These are phyloP conservation scores for Rhabdophis nuchalis DNA, from an alignment of 2,797 vertebrate genomes.

Conservation along the genomic window DNA sequence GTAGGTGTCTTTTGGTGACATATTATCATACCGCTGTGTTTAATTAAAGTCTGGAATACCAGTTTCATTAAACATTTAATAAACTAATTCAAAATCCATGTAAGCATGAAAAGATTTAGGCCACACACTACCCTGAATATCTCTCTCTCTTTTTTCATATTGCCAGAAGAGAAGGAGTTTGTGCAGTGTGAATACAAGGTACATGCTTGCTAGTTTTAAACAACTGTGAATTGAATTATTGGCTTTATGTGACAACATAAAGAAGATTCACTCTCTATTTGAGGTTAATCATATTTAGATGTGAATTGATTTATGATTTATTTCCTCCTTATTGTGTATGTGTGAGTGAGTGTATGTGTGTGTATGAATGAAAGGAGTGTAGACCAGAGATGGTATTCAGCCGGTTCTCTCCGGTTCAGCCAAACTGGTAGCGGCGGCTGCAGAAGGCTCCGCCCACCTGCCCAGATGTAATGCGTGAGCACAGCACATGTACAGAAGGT, in stretches of 20 bases:
- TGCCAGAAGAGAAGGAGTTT: background rate
- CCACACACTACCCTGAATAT: background rate
- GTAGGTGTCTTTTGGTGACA: slow-evolving; percentile 35
- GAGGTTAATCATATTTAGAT: background rate
- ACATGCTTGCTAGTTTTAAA: background rate
- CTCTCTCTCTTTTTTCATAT: background rate
- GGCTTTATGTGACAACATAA: background rate
- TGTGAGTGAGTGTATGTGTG: background rate
- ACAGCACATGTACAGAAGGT: too few relatives aligned
- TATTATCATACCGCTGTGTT: slow-evolving; percentile 34
- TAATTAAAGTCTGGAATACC: slow-evolving; percentile 20
- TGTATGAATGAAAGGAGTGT: background rate
- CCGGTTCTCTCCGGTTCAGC: too few relatives aligned
- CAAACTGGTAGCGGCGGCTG: too few relatives aligned
- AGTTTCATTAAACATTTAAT: background rate
- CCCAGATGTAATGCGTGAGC: too few relatives aligned
- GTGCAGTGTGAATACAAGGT: background rate
- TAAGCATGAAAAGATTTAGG: background rate
- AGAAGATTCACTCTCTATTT: background rate
- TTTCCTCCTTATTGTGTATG: background rate
- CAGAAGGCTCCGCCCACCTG: too few relatives aligned
- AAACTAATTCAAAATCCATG: slow-evolving; percentile 21
- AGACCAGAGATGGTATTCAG: background rate
- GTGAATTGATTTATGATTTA: background rate
- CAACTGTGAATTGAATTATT: background rate